phyloP scores from a whole-genome alignment of 2,797 vertebrate species.

The Esox masquinongy region DNA sequence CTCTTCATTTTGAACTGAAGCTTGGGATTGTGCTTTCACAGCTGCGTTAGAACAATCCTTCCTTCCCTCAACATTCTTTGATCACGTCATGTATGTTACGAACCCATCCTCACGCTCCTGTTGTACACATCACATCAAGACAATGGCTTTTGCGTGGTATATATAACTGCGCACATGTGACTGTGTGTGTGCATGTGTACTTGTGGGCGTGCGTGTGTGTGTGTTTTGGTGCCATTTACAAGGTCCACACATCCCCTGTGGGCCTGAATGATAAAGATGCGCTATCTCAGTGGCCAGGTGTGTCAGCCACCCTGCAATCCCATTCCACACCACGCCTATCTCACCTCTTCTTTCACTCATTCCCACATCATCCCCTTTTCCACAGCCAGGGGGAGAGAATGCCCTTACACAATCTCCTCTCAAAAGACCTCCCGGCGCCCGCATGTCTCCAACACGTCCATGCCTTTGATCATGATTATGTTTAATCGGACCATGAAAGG shows the following conservation, averaged over 20 bases:
- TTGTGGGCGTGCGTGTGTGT: neutral
- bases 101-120: neutral
- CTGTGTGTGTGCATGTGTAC: neutral
- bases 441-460: slow-evolving; percentile 9
- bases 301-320: neutral
- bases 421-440: neutral
- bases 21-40: slow-evolving; percentile 21
- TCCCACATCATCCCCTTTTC: neutral
- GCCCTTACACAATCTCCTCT: neutral
- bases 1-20: slow-evolving; percentile 17
- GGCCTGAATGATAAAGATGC: slow-evolving; percentile 5
- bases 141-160: neutral
- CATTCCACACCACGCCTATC: neutral
- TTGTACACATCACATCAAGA: neutral
- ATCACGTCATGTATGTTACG: neutral
- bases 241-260: neutral
- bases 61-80: neutral
- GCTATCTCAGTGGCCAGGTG: neutral
- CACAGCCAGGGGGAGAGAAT: neutral
- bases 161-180: neutral
- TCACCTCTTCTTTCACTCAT: too few species aligned
- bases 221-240: neutral
- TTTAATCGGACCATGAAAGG: slow-evolving; percentile 52
- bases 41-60: slow-evolving; percentile 22
- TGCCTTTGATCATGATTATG: slow-evolving; percentile 47